A percentile compares a stretch with the other conserved stretches of the same genome.
Evolutionary conservation across 2,888 invertebrate species (phyloP).

Genomic region (Meandrusa payeni): DNA sequence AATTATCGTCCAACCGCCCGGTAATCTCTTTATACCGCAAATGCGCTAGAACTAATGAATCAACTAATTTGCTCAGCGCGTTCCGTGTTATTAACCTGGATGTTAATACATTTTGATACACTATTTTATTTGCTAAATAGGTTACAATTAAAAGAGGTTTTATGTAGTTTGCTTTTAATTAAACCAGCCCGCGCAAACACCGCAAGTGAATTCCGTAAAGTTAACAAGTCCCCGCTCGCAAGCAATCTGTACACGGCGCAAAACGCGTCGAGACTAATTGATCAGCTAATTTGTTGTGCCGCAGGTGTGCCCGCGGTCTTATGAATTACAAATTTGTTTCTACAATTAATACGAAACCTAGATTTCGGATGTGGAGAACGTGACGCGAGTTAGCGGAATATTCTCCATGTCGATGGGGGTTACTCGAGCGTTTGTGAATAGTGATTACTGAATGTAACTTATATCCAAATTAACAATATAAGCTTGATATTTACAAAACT

Average conservation of each 20-base stretch:
- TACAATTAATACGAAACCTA: conserved; percentile 22
- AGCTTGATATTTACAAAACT: too few species aligned
- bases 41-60: not conserved
- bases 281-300: conserved; percentile 32
- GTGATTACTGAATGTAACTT: too few species aligned
- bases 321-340: conserved; percentile 49
- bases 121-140: too few species aligned
- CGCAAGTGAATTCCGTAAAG: conserved; percentile 14
- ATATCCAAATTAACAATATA: too few species aligned
- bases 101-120: too few species aligned
- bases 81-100: not conserved
- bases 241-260: not conserved
- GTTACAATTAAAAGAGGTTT: too few species aligned
- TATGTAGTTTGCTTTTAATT: too few species aligned
- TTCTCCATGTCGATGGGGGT: too few species aligned
- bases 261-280: conserved; percentile 23
- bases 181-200: conserved; percentile 8
- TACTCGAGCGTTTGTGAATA: too few species aligned
- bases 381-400: conserved; percentile 8
- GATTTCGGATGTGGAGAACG: conserved; percentile 17
- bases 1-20: conserved; percentile 4
- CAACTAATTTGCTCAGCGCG: not conserved
- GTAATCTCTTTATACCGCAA: conserved; percentile 10
- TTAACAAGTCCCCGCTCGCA: conserved; percentile 20
- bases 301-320: conserved; percentile 41